Evolutionary conservation across 1,140 invertebrate genomes (phyloP).

Genomic region (Trachymyrmex cornetzi): DNA sequence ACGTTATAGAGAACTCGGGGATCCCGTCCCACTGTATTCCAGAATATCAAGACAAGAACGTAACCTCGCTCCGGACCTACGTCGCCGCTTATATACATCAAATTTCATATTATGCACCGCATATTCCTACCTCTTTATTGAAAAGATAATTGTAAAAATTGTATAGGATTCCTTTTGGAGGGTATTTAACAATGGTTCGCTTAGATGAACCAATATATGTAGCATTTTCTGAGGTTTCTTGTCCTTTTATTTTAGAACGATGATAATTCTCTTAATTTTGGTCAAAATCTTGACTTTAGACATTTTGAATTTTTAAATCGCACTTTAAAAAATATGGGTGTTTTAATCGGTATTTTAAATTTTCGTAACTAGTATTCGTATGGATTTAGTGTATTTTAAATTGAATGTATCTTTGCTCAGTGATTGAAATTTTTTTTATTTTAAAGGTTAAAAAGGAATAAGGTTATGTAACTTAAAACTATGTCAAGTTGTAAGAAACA

Average conservation of each 20-base stretch:
- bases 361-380: too few relatives aligned
- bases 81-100: background rate
- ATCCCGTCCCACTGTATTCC: slow-evolving; percentile 16
- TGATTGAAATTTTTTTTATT: too few relatives aligned
- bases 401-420: too few relatives aligned
- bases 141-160: background rate
- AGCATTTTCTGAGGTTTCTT: background rate
- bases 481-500: too few relatives aligned
- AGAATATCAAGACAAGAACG: slow-evolving; percentile 60
- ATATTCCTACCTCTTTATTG: background rate
- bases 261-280: background rate
- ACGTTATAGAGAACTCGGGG: slow-evolving; percentile 67
- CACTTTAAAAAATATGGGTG: too few relatives aligned
- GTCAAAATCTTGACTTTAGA: background rate
- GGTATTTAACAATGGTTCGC: background rate
- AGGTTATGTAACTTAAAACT: too few relatives aligned
- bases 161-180: background rate
- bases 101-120: slow-evolving; percentile 15
- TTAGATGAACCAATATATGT: background rate
- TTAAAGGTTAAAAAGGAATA: too few relatives aligned
- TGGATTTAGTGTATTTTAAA: too few relatives aligned
- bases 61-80: background rate
- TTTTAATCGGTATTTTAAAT: too few relatives aligned
- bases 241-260: background rate
- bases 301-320: too few relatives aligned